Evolutionary conservation across 2,113 vertebrate species (phyloP), one percentile per base, ranked within the genome.

Genomic region (Lasiurus cinereus): DNA sequence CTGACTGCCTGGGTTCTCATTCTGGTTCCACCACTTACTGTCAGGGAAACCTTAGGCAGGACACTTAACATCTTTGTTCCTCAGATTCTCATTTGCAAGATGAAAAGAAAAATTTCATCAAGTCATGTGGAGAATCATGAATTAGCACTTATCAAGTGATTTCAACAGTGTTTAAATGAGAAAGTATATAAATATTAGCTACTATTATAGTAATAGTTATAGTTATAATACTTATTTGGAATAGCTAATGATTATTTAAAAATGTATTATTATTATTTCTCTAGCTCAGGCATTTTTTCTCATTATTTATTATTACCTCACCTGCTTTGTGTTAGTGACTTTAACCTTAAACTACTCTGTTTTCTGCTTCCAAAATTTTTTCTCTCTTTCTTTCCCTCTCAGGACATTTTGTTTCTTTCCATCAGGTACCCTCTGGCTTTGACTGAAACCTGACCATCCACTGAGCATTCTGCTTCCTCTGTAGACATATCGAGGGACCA

Each of bases 391-490:
- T 46, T 10, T 72, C 12, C 91, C 79, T 87, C 76, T 73, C 92
- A 92, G 89, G 78, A 76, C 72, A 8, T 89, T 92, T 87, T 91
- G 15, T 67, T 96, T 94, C 95, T 94, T 94, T 76, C 83, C 70
- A 59, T 87, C 77, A 93, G 90, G 90, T 90, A 2, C 29, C 72
- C 1, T 88, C 43, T 89, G 92, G 72, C 80, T 91, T 74, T 95
- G 83, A n/a, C 82, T 29, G 90, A 77, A 31, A 50, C 69, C 83
- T 74, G 19, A 18, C 90, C 89, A 21, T 74, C 69, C 83, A 31
- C 79, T 66, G 43, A 50, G 79, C 46, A 18, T 64, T 67, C 74
- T 46, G 87, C 87, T 70, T 90, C 74, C 79, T 89, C 87, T 83
- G 39, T 96, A 79, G 87, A 82, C 79, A 39, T 14, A 8, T 8